Evolutionary conservation across 1,140 invertebrate species (phyloP).

Genomic region (Carcinoscorpius rotundicauda): DNA sequence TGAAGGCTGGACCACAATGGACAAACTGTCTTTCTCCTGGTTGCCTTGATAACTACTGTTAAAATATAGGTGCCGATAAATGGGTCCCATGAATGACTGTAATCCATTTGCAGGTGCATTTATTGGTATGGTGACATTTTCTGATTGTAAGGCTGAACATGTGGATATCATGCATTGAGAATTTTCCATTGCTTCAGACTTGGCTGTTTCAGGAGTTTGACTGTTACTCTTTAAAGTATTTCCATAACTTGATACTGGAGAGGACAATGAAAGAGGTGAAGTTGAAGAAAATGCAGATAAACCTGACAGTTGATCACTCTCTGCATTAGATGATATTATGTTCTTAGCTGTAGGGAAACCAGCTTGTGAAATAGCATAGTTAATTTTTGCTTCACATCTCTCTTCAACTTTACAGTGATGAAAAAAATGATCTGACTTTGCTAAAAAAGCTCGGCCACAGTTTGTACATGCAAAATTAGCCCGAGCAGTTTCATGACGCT

Average conservation of each 20-base stretch:
- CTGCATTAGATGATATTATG: constrained; percentile 4
- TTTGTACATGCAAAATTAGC: constrained; percentile 18
- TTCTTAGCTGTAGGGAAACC: constrained; percentile 2
- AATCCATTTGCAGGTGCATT: constrained; percentile 8
- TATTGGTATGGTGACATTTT: constrained; percentile 5
- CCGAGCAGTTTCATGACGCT: constrained; percentile 14
- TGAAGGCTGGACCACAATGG: too few relatives aligned
- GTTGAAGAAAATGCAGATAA: background rate
- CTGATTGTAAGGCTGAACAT: constrained; percentile 4
- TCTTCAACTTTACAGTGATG: constrained; percentile 11
- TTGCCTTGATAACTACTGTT: too few relatives aligned
- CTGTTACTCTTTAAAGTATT: background rate
- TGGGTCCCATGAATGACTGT: constrained; percentile 14
- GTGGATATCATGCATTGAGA: constrained; percentile 10
- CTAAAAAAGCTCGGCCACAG: constrained; percentile 16
- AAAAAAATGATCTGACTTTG: constrained; percentile 19
- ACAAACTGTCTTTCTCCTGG: too few relatives aligned
- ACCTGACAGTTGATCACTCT: background rate
- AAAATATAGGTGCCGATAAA: constrained; percentile 18
- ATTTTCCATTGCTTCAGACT: background rate
- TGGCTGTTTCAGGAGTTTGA: constrained; percentile 10
- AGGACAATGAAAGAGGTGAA: too few relatives aligned
- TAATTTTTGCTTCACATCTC: background rate
- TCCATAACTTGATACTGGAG: too few relatives aligned
- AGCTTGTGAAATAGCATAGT: constrained; percentile 6